A percentile compares a stretch with the other conserved stretches of the same genome.
phyloP scores from a whole-genome alignment of 2,888 invertebrate species.

The Melieria crassipennis region DNA sequence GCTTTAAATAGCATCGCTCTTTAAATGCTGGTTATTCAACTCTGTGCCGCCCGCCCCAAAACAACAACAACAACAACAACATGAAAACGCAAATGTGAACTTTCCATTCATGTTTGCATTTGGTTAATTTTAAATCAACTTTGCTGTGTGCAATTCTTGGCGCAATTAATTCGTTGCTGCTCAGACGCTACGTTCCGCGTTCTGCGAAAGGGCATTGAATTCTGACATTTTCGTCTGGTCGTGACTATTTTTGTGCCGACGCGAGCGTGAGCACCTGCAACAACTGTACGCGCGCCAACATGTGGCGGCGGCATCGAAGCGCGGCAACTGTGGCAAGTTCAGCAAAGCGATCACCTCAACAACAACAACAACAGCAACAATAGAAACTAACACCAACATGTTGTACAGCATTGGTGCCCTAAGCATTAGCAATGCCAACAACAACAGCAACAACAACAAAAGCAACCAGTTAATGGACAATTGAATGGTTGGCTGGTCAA shows the following conservation, averaged over 20 bases:
- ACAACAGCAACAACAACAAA: too few species aligned
- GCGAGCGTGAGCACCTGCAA: background rate
- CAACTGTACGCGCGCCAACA: constrained; percentile 4
- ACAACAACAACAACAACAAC: too few species aligned
- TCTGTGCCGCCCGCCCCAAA: constrained; percentile 28
- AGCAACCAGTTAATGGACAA: too few species aligned
- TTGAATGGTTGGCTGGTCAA: too few species aligned
- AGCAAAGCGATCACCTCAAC: constrained; percentile 11
- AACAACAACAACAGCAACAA: background rate
- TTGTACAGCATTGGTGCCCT: too few species aligned
- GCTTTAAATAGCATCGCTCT: constrained; percentile 24
- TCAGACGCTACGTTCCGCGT: constrained; percentile 44
- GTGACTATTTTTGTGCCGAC: background rate
- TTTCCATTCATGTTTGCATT: too few species aligned
- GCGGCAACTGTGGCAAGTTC: constrained; percentile 31
- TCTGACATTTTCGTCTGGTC: constrained; percentile 27
- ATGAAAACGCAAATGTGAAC: too few species aligned
- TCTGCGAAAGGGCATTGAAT: constrained; percentile 51
- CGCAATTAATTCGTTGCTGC: too few species aligned
- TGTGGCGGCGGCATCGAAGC: constrained; percentile 28
- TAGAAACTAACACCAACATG: too few species aligned
- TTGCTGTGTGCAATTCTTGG: too few species aligned
- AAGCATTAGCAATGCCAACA: too few species aligned
- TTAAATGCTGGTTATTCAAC: constrained; percentile 32
- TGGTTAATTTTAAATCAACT: too few species aligned